Base-by-base conservation (phyloP, 2,888 invertebrate species). In the Coronaproctus castanopsis region DNA sequence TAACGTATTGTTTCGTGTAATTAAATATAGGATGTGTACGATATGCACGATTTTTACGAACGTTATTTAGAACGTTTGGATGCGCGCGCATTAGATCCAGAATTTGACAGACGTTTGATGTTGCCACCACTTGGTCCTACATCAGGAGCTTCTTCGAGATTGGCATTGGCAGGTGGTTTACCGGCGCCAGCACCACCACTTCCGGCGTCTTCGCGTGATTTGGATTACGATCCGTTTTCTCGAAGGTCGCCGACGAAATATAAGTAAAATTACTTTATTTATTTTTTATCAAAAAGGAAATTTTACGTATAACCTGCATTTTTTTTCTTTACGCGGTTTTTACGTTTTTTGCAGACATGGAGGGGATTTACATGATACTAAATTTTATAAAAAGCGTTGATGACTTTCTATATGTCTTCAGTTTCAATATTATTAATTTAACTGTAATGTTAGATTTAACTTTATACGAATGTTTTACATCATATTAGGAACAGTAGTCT, bases 51-150 rank as follows among this genome's bases (percentile, higher is more conserved):
- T 51, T 59, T 59, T 56, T 59, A 59, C 55, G 59, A 59, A 55
- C 59, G 59, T 51, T 59, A 59, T 59, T 21, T 59, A 52, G 59
- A 59, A 24, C 59, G 59, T 59, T 59, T 59, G 51, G 59, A 59
- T 52, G 51, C 36, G 36, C 36, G 59, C 21, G 55, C 59, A 22
- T 52, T 59, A 48, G 59, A 59, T 21, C 52, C 52, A 52, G 59
- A 59, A 24, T 55, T 52, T 55, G 59, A 59, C 49, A 59, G 59
- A 55, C 59, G 59, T 21, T 55, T 59, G 36, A 55, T 55, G 52
- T 59, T 55, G 55, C 55, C 55, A 59, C 59, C 55, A 52, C 55
- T 55, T 50, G 36, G 52, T 48, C 24, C 55, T 52, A 52, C 59
- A 21, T 36, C 36, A 36, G 52, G 55, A 21, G 52, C 59, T 21